These are phyloP conservation scores for Plusia festucae DNA, from an alignment of 2,888 invertebrate species.

Conservation along the genomic window DNA sequence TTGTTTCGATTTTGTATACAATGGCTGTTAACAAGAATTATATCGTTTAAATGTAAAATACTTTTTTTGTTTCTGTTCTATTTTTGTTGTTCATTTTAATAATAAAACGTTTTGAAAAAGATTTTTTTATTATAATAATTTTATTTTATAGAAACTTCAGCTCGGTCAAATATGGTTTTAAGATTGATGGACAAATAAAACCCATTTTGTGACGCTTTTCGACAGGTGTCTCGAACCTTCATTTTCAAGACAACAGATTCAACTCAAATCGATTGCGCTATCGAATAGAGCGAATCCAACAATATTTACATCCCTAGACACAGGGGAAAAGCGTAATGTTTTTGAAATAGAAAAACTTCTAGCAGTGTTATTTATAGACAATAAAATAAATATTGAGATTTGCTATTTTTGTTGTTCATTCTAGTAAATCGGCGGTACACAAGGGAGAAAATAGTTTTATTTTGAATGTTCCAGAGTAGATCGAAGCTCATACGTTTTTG, in stretches of 20 bases:
- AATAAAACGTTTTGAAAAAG: too few relatives aligned
- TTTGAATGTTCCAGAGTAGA: background rate
- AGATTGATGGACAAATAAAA: conserved; percentile 17
- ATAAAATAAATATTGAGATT: conserved; percentile 45
- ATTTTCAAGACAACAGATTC: conserved; percentile 43
- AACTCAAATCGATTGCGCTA: conserved; percentile 47
- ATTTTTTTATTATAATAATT: too few relatives aligned
- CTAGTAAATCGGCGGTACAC: conserved; percentile 17
- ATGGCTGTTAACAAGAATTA: background rate
- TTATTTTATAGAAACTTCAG: too few relatives aligned
- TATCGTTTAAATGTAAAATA: background rate
- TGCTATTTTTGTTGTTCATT: conserved; percentile 37
- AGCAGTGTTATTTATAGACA: conserved; percentile 43
- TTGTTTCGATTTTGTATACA: background rate
- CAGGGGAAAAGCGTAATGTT: conserved; percentile 36
- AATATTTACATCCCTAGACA: conserved; percentile 64
- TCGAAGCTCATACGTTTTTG: too few relatives aligned
- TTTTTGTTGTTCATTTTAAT: too few relatives aligned
- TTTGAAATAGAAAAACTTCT: conserved; percentile 50
- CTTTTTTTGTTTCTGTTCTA: too few relatives aligned
- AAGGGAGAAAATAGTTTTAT: conserved; percentile 10
- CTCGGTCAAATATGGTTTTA: background rate
- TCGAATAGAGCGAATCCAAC: conserved; percentile 59
- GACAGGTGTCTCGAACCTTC: conserved; percentile 30
- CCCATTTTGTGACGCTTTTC: conserved; percentile 13